Evolutionary conservation across 2,113 vertebrate genomes (phyloP).

Genomic region (Meleagris gallopavo): DNA sequence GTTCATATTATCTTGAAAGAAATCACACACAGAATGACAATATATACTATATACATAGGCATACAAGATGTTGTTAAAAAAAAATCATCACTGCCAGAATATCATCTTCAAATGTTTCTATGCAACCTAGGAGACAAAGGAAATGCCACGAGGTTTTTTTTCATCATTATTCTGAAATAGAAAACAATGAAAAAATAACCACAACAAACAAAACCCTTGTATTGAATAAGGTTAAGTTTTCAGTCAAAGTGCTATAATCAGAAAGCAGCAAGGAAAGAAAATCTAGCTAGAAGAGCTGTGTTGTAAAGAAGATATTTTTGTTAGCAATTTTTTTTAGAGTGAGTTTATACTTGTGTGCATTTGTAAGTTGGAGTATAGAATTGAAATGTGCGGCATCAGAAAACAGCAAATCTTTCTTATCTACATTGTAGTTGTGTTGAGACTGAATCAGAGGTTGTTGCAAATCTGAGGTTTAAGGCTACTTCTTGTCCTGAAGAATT

Average conservation of each 20-base stretch:
- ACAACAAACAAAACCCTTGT: background rate
- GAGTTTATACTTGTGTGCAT: background rate
- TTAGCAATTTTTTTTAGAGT: background rate
- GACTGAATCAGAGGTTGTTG: background rate
- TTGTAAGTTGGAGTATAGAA: background rate
- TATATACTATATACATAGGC: background rate
- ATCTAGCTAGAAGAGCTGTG: background rate
- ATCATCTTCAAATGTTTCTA: background rate
- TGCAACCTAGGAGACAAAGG: background rate
- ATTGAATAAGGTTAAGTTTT: background rate
- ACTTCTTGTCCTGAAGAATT: background rate
- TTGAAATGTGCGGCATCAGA: background rate
- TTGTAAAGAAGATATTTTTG: background rate
- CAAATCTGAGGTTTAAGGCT: background rate
- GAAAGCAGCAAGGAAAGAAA: constrained; percentile 13
- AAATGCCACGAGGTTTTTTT: background rate
- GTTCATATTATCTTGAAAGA: constrained; percentile 6
- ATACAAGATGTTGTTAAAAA: background rate
- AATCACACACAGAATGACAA: constrained; percentile 14
- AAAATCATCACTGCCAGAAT: background rate
- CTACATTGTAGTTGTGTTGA: background rate
- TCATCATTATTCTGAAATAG: background rate
- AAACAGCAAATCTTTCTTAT: background rate
- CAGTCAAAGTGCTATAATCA: background rate
- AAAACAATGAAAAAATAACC: background rate